Base-by-base conservation (phyloP, 2,797 vertebrate species). In the Galagoides demidoff region DNA sequence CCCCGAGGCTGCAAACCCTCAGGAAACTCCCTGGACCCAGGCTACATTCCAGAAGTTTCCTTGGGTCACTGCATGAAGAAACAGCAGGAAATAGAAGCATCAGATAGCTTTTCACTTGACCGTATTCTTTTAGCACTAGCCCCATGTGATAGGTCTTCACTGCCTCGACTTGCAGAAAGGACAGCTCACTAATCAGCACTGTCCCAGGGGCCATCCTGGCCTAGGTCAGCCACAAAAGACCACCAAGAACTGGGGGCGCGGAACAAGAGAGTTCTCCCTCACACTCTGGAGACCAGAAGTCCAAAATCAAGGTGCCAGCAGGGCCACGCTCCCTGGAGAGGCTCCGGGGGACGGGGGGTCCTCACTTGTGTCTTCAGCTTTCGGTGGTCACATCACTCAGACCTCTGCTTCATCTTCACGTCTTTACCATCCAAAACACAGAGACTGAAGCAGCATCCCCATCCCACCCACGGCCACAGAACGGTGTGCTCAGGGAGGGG, bases 321-420 rank as follows among this genome's bases (percentile, higher is more conserved):
- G 8, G 81, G 29, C 6, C 34, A 0, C 0, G 1, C 31, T 8
- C 37, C 29, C 22, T 13, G 16, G 9, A 0, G 23, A 22, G 22
- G 37, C 17, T 49, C 68, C 1, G 0, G 0, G 49, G 55, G 45
- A 0, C n/a, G 43, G 45, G 12, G 23, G 8, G 25, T 2, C 29
- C 57, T 16, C 59, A 31, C 71, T 20, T 52, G 14, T 20, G 31
- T 8, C 66, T n/a, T 14, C 37, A 2, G 63, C 22, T 23, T 9
- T 43, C 0, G 0, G 52, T 13, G 9, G 52, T 43, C 25, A 0
- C 7, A 4, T 16, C 55, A 11, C n/a, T 31, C 64, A 9, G 3
- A 23, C 6, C 20, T 29, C 59, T 5, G 31, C 52, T 61, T 39
- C 13, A 19, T 25, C 29, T 34, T 23, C 57, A 52, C 4, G 0